phyloP scores from a whole-genome alignment of 2,113 vertebrate genomes.

The Toxotes jaculatrix region DNA sequence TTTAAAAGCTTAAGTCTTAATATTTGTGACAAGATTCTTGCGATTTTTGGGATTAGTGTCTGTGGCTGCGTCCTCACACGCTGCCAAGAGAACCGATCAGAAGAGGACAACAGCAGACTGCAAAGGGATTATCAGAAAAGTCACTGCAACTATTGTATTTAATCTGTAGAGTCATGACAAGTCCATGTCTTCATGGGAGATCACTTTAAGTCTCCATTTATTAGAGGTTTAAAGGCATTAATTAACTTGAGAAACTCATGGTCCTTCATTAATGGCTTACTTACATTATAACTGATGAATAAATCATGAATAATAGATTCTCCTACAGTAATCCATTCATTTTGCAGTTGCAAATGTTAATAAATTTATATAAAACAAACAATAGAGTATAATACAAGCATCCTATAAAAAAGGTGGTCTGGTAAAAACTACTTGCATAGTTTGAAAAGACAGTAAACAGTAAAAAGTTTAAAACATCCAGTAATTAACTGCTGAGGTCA shows the following conservation, averaged over 20 bases:
- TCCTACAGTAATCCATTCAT: neutral
- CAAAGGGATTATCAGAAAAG: neutral
- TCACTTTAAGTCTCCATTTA: neutral
- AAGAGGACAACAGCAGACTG: neutral
- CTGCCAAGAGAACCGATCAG: neutral
- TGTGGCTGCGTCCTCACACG: neutral
- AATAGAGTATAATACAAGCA: too few relatives aligned
- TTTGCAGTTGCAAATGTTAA: constrained; percentile 16
- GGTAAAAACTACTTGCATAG: too few relatives aligned
- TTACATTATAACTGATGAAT: neutral
- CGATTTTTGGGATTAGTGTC: constrained; percentile 25
- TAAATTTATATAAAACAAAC: neutral
- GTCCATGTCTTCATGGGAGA: neutral
- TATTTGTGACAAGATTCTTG: constrained; percentile 13
- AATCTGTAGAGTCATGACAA: neutral
- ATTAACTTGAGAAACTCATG: neutral
- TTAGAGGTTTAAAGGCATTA: neutral
- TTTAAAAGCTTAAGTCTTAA: constrained; percentile 35
- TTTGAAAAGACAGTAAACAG: too few relatives aligned
- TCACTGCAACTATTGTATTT: neutral
- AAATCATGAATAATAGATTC: constrained; percentile 2
- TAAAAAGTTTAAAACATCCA: too few relatives aligned
- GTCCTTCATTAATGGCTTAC: neutral
- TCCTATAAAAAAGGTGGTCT: too few relatives aligned
- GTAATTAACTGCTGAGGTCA: too few relatives aligned